A percentile compares a stretch with the other conserved stretches of the same genome.
Conservation (phyloP, 2,888 invertebrate genomes). For the Schizaphis graminum region DNA sequence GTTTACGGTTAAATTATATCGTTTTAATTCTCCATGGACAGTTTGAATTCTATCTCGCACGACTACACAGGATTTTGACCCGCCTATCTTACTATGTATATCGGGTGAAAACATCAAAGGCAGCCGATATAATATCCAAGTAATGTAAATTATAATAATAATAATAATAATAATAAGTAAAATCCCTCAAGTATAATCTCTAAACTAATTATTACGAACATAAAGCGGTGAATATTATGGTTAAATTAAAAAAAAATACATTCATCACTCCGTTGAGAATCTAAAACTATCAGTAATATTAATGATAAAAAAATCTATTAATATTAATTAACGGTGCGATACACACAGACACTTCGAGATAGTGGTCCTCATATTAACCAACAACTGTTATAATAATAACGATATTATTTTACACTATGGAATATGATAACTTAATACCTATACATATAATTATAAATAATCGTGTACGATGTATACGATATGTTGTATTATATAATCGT, state of each 20-base stretch:
- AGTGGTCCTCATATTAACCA: too few relatives aligned
- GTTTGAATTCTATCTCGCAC: neutral
- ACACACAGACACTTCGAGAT: neutral
- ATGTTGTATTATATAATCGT: neutral
- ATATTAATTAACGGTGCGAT: neutral
- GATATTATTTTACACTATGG: too few relatives aligned
- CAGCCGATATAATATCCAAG: neutral
- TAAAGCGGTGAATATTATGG: neutral
- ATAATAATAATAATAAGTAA: constrained; percentile 10
- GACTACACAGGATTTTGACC: neutral
- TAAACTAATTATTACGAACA: neutral
- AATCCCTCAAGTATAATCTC: neutral
- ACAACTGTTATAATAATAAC: too few relatives aligned
- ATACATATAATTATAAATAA: too few relatives aligned
- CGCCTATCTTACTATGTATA: neutral
- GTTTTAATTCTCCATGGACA: neutral
- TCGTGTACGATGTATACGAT: too few relatives aligned
- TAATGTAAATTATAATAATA: neutral
- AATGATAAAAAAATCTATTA: neutral
- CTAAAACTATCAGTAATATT: neutral
- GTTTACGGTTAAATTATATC: neutral
- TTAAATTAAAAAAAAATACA: neutral
- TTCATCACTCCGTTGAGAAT: too few relatives aligned
- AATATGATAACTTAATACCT: too few relatives aligned
- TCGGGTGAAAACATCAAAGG: neutral